Evolutionary conservation across 2,113 vertebrate genomes (phyloP).

Genomic region (Pollachius pollachius): DNA sequence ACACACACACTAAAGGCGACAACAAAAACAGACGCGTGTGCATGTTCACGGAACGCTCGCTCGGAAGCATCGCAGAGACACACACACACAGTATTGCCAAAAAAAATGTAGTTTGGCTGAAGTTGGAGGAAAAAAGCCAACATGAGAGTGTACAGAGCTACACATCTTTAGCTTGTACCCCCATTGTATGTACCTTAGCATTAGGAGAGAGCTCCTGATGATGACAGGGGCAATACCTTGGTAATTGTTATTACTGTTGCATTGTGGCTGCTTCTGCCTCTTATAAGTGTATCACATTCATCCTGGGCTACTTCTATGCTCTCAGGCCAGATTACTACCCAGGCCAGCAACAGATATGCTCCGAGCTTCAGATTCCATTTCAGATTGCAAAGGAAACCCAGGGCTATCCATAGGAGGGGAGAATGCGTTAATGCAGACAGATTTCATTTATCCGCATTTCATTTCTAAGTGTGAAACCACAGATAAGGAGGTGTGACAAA

Average conservation of each 20-base stretch:
- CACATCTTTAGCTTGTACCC: neutral
- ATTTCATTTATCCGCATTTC: slow-evolving; percentile 58
- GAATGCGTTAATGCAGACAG: slow-evolving; percentile 58
- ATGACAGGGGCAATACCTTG: slow-evolving; percentile 38
- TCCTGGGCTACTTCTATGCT: slow-evolving; percentile 49
- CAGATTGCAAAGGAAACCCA: slow-evolving; percentile 64
- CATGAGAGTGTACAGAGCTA: too few species aligned
- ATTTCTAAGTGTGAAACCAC: slow-evolving; percentile 41
- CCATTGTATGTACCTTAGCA: slow-evolving; percentile 31
- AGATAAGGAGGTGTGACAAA: slow-evolving; percentile 49
- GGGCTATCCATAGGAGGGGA: slow-evolving; percentile 42
- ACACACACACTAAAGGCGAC: neutral
- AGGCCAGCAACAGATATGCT: slow-evolving; percentile 40
- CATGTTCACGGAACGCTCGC: too few species aligned
- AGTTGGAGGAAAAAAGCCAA: too few species aligned
- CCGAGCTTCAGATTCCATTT: slow-evolving; percentile 65
- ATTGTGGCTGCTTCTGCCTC: slow-evolving; percentile 21
- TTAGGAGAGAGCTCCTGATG: slow-evolving; percentile 36
- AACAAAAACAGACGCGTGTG: too few species aligned
- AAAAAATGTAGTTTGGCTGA: too few species aligned
- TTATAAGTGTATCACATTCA: slow-evolving; percentile 57
- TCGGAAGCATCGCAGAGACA: too few species aligned
- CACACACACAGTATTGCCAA: too few species aligned
- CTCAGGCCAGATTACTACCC: slow-evolving; percentile 62
- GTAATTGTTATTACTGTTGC: slow-evolving; percentile 51